phyloP scores from a whole-genome alignment of 2,113 vertebrate genomes.

The Choloepus hoffmanni region DNA sequence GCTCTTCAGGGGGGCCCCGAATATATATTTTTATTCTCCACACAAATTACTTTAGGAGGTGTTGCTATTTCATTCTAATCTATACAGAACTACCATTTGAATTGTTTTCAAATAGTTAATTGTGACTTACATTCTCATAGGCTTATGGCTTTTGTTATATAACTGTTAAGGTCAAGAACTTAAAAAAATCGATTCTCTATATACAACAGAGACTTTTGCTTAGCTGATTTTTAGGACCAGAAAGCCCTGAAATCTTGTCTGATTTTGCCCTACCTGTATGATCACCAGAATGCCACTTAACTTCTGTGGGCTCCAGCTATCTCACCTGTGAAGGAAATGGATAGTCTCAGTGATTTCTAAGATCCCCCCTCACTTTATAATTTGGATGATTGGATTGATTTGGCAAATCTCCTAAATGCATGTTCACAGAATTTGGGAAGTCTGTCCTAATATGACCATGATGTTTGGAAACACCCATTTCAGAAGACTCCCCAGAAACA shows the following conservation, averaged over 20 bases:
- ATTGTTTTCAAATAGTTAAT: slow-evolving; percentile 39
- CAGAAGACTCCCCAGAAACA: neutral
- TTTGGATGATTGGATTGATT: slow-evolving; percentile 44
- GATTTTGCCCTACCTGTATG: neutral
- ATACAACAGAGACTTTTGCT: neutral
- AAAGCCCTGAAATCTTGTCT: neutral
- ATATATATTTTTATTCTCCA: no score
- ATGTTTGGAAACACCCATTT: neutral
- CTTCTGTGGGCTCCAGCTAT: neutral
- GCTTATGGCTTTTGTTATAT: neutral
- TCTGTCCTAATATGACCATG: slow-evolving; percentile 19
- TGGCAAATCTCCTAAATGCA: slow-evolving; percentile 44
- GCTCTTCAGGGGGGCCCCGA: no score
- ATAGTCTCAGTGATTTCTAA: slow-evolving; percentile 30
- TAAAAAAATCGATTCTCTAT: neutral
- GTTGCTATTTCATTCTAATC: no score
- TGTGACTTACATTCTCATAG: neutral
- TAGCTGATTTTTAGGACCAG: neutral
- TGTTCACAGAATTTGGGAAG: slow-evolving; percentile 40
- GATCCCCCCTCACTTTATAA: slow-evolving; percentile 43
- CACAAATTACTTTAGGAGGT: no score
- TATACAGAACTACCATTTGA: neutral
- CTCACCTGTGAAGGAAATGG: neutral
- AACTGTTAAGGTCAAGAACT: slow-evolving; percentile 19
- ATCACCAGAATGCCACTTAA: neutral